A percentile compares a stretch with the other conserved stretches of the same genome.
Evolutionary conservation across 2,797 vertebrate genomes (phyloP).

Genomic region (Silurus aristotelis): DNA sequence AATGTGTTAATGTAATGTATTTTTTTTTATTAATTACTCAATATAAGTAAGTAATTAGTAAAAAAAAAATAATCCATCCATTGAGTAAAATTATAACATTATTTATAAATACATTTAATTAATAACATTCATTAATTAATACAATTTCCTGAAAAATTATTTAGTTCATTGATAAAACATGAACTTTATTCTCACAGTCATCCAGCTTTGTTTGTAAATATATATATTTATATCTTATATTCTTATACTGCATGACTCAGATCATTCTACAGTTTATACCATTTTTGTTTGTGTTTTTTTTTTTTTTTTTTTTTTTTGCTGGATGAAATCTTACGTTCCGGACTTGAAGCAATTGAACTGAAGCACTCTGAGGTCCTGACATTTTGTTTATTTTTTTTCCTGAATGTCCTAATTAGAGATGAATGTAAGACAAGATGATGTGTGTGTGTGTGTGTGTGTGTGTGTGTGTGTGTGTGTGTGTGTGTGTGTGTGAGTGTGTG

Average conservation of each 20-base stretch:
- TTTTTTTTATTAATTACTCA: not conserved
- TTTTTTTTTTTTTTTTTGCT: constrained; percentile 32
- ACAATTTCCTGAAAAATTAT: not conserved
- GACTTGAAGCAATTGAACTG: constrained; percentile 66
- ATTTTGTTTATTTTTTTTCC: constrained; percentile 61
- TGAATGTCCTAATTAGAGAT: constrained; percentile 50
- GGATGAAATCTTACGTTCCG: not conserved
- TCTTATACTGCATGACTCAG: constrained; percentile 58
- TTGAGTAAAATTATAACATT: not conserved
- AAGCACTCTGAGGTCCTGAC: constrained; percentile 65
- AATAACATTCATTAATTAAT: not conserved
- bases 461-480: constrained; percentile 37
- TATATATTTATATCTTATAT: constrained; percentile 32
- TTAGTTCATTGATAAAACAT: not conserved
- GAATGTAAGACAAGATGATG: constrained; percentile 50
- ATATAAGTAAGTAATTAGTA: not conserved
- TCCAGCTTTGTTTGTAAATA: constrained; percentile 23
- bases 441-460: constrained; percentile 47
- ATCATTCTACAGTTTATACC: constrained; percentile 48
- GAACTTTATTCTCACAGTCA: constrained; percentile 30
- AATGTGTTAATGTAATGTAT: not conserved
- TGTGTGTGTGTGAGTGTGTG: constrained; percentile 38
- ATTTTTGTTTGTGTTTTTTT: constrained; percentile 13
- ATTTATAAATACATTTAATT: not conserved
- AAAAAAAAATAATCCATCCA: not conserved